These are phyloP conservation scores for Chaetophractus vellerosus DNA, from an alignment of 2,797 vertebrate genomes.

Conservation along the genomic window DNA sequence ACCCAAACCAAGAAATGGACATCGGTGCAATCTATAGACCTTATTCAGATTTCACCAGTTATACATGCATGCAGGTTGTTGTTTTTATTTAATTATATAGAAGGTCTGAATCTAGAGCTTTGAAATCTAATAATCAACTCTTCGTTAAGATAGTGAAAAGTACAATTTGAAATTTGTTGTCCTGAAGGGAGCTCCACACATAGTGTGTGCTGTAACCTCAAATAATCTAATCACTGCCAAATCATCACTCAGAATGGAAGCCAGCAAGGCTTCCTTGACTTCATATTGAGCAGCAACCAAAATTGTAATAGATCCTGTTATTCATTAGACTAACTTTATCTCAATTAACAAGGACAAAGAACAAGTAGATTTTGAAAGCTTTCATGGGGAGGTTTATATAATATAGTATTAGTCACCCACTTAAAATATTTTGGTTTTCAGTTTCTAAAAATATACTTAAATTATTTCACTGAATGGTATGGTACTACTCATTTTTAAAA, in stretches of 20 bases:
- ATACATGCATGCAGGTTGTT: not conserved
- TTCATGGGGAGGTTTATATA: not conserved
- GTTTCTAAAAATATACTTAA: not conserved
- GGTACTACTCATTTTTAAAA: not conserved
- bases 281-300: slow-evolving; percentile 18
- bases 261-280: not conserved
- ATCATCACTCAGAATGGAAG: not conserved
- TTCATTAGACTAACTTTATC: slow-evolving; percentile 3
- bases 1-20: not conserved
- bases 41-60: not conserved
- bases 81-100: slow-evolving; percentile 27
- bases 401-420: not conserved
- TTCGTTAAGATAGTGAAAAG: slow-evolving; percentile 1
- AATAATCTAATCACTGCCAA: not conserved
- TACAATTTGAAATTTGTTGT: not conserved
- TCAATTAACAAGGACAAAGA: not conserved
- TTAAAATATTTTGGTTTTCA: slow-evolving; percentile 46
- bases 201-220: not conserved
- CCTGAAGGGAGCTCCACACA: not conserved
- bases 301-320: slow-evolving; percentile 8
- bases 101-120: slow-evolving; percentile 16
- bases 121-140: slow-evolving; percentile 7
- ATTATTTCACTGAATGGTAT: not conserved
- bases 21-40: not conserved
- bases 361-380: not conserved